Base-by-base conservation (phyloP, 2,113 vertebrate species). In the Scytalopus superciliaris region DNA sequence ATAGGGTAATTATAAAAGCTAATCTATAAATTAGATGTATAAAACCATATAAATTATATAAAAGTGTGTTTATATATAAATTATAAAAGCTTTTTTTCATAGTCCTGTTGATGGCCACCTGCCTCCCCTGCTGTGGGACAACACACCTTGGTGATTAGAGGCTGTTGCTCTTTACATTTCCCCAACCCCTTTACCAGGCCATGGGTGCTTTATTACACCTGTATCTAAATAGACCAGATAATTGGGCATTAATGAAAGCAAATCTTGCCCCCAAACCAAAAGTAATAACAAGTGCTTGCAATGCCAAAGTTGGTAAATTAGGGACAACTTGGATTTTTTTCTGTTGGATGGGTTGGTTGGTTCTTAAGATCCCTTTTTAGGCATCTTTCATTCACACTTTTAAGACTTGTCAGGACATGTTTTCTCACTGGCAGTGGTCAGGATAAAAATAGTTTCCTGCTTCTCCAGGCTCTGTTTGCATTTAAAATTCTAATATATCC, bases 61-160 rank as follows among this genome's bases (percentile, higher is more conserved):
- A 59, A 52, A 53, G 11, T 37, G 7, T 30, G 25, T 59, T 59
- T 22, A 18, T 59, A 11, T 35, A 9, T 63, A 9, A 47, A 28
- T 39, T 62, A 19, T 28, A 19, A 28, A 62, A 13, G 37, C 24
- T 62, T 39, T 39, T 39, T 53, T 64, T 64, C 9, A 3, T 19
- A 12, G 3, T 49, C 14, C 35, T 49, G 30, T 7, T 37, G 50
- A 2, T 53, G 35, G 16, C 22, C 28, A 9, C 31, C 14, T n/a
- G 10, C 47, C 39, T 67, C 49, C 12, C 21, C 19, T n/a, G 10
- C 7, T 15, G 15, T 68, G 49, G 30, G 33, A 24, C 27, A n/a
- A 0, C 2, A 3, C 5, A 10, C 40, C 18, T 28, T 23, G 19
- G 15, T 14, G 49, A 7, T 25, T 2, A 40, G 45, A 37, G 28